Base-by-base conservation (phyloP, 2,113 vertebrate species). In the Tachuris rubrigastra region DNA sequence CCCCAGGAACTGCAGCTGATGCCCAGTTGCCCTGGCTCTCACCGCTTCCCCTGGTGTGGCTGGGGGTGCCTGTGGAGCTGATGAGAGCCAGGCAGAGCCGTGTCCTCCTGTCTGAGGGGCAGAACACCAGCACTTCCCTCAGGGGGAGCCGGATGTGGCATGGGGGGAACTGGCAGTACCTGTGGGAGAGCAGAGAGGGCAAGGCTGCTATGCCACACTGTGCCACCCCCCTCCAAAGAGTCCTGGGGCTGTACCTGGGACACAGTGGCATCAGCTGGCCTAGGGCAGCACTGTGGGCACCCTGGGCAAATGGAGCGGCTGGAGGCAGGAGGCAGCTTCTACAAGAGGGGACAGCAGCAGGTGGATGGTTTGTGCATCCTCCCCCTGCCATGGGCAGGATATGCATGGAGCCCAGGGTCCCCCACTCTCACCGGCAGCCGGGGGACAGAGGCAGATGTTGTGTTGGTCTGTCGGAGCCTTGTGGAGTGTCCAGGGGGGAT, bases 31-130 rank as follows among this genome's bases (percentile, higher is more conserved):
- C 49, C 69, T 3, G 1, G 9, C 28, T 79, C 97, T 92, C 78
- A 98, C 98, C 95, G 16, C 49, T 95, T 97, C 78, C 68, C 72
- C 9, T 50, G 88, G 18, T 53, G 91, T 0, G 22, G 52, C 85
- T 89, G 81, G 37, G 72, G 74, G n/a, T 87, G 73, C 69, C 90
- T 4, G 4, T 55, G 91, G 62, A 66, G 44, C 12, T 93, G 89
- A 5, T 35, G 93, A 17, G 41, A 93, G 79, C 81, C 12, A 5
- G 87, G 65, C 7, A 88, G 80, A 74, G 79, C 72, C 0, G 0
- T 12, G 21, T 89, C 30, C 39, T 96, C 78, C 39, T 75, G 84
- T 37, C 55, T 0, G 1, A 78, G 49, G 1, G 39, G 63, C 15
- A 50, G 72, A 46, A 75, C 6, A 9, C 60, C 18, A 5, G 63